Conservation (phyloP, 2,797 vertebrate species). For the Dicrostonyx torquatus region DNA sequence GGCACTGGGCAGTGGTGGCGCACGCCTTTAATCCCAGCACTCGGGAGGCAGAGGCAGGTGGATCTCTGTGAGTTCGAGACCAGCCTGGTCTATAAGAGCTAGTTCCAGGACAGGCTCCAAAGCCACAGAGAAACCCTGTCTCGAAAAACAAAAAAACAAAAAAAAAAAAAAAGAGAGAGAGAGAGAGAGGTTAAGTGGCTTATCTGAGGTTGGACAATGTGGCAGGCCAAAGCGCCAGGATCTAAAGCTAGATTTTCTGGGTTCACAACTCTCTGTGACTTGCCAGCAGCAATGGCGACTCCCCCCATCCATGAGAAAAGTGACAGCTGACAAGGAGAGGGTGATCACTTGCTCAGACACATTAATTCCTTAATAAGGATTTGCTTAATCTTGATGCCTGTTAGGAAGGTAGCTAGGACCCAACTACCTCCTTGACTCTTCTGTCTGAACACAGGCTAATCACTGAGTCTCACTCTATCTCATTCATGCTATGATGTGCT, state of each 20-base stretch:
- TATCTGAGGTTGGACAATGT: neutral
- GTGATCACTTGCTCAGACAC: neutral
- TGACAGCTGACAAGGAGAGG: neutral
- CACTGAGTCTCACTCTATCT: neutral
- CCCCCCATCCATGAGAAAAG: neutral
- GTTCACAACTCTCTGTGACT: neutral
- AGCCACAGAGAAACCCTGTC: too few relatives aligned
- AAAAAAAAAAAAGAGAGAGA: too few relatives aligned
- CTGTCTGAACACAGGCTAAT: neutral
- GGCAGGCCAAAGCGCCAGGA: neutral
- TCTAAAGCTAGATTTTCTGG: neutral
- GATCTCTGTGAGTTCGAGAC: too few relatives aligned
- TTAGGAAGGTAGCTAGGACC: accelerated
- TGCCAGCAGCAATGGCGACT: neutral
- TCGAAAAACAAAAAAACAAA: too few relatives aligned
- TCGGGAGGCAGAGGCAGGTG: too few relatives aligned
- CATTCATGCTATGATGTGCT: neutral
- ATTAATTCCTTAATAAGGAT: neutral
- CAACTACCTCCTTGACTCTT: neutral
- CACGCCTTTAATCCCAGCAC: too few relatives aligned
- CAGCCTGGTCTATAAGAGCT: too few relatives aligned
- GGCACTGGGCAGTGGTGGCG: too few relatives aligned
- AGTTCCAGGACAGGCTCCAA: too few relatives aligned
- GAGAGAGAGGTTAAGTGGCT: neutral
- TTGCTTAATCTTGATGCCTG: neutral